These are phyloP conservation scores for Bombus confusus DNA, from an alignment of 1,140 invertebrate genomes.

Conservation along the genomic window DNA sequence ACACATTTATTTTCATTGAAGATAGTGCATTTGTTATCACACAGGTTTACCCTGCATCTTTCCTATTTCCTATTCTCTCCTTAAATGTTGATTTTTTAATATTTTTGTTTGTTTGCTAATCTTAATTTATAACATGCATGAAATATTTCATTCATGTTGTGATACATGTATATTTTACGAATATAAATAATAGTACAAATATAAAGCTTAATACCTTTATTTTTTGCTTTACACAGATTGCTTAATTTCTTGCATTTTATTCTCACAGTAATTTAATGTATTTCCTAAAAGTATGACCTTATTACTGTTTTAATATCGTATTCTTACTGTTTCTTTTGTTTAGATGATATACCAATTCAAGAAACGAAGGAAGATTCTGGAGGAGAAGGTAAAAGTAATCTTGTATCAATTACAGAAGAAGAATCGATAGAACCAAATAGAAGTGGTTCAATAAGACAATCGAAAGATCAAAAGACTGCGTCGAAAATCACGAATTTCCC, in stretches of 20 bases:
- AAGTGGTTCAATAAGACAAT: slow-evolving; percentile 74
- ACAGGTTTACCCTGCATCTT: slow-evolving; percentile 24
- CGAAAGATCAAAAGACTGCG: slow-evolving; percentile 72
- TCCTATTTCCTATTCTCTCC: slow-evolving; percentile 6
- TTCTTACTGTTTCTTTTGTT: slow-evolving; percentile 44
- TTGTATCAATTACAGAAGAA: slow-evolving; percentile 78
- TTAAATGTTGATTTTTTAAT: slow-evolving; percentile 11
- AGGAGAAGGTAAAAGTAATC: slow-evolving; percentile 73
- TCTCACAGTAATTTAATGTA: background rate
- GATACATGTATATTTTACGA: background rate
- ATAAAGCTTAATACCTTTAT: slow-evolving; percentile 16
- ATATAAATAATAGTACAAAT: slow-evolving; percentile 5
- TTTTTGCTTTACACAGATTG: slow-evolving; percentile 21
- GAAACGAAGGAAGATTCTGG: slow-evolving; percentile 74
- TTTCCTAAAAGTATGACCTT: background rate
- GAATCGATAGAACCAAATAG: slow-evolving; percentile 70
- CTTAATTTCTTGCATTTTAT: slow-evolving; percentile 5
- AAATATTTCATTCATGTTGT: background rate
- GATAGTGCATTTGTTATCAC: slow-evolving; percentile 43
- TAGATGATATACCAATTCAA: slow-evolving; percentile 81
- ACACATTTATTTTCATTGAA: slow-evolving; percentile 54
- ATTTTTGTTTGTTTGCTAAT: slow-evolving; percentile 15
- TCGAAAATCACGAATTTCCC: slow-evolving; percentile 73
- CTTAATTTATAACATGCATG: slow-evolving; percentile 3
- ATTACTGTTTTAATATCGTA: background rate